Percentiles rank a stretch among this genome's conserved stretches.
Evolutionary conservation across 2,113 vertebrate genomes (phyloP).

Genomic region (Gracilinanus agilis): DNA sequence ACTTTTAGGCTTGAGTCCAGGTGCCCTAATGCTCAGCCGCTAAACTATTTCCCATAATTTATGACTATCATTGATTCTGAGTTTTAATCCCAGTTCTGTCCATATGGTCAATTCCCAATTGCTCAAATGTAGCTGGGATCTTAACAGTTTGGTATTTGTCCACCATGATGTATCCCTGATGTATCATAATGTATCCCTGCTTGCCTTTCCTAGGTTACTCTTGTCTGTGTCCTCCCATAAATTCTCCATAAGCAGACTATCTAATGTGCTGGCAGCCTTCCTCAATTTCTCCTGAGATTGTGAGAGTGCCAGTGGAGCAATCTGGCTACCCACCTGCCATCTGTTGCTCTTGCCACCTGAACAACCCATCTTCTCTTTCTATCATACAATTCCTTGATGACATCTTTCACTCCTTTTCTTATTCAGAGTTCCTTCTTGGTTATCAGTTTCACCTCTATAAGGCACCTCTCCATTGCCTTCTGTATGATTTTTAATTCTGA

Average conservation of each 20-base stretch:
- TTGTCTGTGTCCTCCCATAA: background rate
- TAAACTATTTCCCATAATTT: background rate
- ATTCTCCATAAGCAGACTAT: background rate
- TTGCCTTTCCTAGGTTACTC: background rate
- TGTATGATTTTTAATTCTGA: background rate
- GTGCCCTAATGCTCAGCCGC: background rate
- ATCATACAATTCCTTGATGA: background rate
- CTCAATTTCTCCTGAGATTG: background rate
- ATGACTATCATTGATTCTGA: background rate
- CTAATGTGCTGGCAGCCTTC: background rate
- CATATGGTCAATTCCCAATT: background rate
- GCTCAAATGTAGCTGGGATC: background rate
- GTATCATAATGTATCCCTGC: background rate
- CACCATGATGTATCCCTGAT: background rate
- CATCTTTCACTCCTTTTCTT: background rate
- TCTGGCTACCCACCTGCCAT: background rate
- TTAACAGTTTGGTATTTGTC: background rate
- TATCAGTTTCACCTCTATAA: background rate
- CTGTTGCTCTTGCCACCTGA: background rate
- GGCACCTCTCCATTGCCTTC: background rate
- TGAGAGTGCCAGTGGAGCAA: background rate
- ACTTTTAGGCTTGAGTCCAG: background rate
- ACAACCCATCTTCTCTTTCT: background rate
- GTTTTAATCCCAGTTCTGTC: background rate
- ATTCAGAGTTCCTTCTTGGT: background rate